Conservation (phyloP, 2,797 vertebrate genomes). For the Darevskia mixta region DNA sequence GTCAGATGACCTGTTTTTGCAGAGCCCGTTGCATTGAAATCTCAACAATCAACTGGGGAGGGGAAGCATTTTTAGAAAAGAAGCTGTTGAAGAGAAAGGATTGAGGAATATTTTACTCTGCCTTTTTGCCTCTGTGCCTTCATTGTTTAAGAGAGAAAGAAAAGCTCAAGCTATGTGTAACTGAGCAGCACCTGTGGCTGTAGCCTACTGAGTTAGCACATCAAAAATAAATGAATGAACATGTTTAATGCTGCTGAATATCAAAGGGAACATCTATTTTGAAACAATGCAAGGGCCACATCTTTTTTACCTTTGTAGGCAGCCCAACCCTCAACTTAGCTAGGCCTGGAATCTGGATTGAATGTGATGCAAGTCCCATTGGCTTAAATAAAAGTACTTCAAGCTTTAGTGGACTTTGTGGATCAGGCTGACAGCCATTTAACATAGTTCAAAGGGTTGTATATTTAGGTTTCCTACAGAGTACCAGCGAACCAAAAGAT, state of each 20-base stretch:
- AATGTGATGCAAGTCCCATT: conserved; percentile 15
- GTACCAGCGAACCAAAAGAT: conserved; percentile 28
- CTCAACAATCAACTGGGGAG: not conserved
- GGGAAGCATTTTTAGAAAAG: not conserved
- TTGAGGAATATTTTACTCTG: not conserved
- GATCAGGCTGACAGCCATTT: conserved; percentile 39
- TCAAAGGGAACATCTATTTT: not conserved
- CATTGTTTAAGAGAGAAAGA: not conserved
- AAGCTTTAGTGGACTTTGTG: conserved; percentile 25
- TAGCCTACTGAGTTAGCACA: not conserved
- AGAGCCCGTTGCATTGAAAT: too few species aligned
- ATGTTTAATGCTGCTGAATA: not conserved
- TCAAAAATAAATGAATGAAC: not conserved
- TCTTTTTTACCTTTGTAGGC: not conserved
- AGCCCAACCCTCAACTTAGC: not conserved
- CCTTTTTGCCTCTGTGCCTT: not conserved
- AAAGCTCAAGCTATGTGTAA: not conserved
- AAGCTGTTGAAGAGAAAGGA: not conserved
- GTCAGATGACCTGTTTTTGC: too few species aligned
- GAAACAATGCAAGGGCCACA: not conserved
- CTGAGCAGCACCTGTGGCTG: not conserved
- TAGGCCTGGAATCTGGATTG: conserved; percentile 3
- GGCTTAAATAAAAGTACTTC: conserved; percentile 14
- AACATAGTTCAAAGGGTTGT: conserved; percentile 47
- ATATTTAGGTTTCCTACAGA: conserved; percentile 40